These are phyloP conservation scores for Psephotus haematonotus DNA, from an alignment of 2,113 vertebrate genomes.

Conservation along the genomic window DNA sequence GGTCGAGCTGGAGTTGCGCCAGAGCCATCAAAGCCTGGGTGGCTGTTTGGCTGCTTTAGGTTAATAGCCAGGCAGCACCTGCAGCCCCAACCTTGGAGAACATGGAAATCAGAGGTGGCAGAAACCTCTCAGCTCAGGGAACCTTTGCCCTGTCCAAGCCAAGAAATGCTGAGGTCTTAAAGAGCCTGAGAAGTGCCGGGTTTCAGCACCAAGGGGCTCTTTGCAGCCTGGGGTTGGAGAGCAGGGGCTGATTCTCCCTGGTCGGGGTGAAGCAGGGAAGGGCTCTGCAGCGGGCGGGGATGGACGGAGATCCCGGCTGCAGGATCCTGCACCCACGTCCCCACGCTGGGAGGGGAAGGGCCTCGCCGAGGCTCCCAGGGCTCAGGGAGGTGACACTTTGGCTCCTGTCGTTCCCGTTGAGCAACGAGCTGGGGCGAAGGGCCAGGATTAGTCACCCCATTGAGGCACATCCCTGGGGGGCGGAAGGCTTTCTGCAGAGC, in stretches of 20 bases:
- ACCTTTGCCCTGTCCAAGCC: rapidly evolving
- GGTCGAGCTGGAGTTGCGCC: neutral
- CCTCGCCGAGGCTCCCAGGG: neutral
- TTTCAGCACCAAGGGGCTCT: rapidly evolving
- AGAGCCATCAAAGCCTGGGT: neutral
- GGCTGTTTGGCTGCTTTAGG: neutral
- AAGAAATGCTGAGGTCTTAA: neutral
- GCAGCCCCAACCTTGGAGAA: neutral
- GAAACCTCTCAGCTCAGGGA: neutral
- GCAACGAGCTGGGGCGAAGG: neutral
- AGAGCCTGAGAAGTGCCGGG: rapidly evolving
- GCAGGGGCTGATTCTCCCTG: rapidly evolving
- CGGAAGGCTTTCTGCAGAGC: neutral
- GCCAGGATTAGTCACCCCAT: constrained; percentile 33
- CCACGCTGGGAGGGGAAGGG: neutral
- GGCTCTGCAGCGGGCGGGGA: neutral
- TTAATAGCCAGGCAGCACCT: neutral
- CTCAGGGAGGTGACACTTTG: constrained; percentile 40
- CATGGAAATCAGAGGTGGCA: neutral
- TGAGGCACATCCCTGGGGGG: neutral
- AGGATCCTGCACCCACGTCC: neutral
- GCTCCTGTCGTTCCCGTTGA: constrained; percentile 18
- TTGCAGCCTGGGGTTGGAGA: rapidly evolving
- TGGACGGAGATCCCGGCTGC: rapidly evolving
- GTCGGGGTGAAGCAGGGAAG: rapidly evolving